These are phyloP conservation scores for Platorchestia sp. DNA, from an alignment of 1,140 invertebrate species.

Conservation along the genomic window DNA sequence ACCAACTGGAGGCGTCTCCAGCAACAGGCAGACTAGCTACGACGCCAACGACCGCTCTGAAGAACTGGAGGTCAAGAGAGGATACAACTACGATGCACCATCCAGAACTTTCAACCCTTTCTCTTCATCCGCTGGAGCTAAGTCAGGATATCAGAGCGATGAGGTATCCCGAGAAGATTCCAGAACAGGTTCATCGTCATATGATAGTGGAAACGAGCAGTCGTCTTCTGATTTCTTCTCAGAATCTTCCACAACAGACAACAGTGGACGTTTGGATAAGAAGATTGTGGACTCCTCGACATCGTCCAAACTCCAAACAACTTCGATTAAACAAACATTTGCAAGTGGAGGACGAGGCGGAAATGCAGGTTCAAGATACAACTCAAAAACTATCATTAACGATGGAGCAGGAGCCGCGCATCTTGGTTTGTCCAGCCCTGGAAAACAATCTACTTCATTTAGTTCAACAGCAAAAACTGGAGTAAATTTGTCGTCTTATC, in stretches of 20 bases:
- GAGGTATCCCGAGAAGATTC: neutral
- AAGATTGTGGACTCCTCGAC: neutral
- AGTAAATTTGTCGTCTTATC: neutral
- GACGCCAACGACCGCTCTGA: neutral
- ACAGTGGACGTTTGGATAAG: neutral
- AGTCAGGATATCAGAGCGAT: neutral
- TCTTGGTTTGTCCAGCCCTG: neutral
- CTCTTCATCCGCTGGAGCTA: neutral
- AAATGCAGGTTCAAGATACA: neutral
- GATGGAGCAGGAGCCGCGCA: neutral
- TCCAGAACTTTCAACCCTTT: neutral
- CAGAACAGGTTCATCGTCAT: neutral
- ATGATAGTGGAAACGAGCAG: neutral
- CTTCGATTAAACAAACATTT: neutral
- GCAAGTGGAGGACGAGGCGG: neutral
- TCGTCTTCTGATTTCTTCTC: neutral
- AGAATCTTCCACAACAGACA: neutral
- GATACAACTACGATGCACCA: slow-evolving; percentile 1
- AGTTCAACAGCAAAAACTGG: neutral
- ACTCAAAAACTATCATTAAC: neutral
- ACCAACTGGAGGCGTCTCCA: neutral
- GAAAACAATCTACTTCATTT: neutral
- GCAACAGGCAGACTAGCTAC: neutral
- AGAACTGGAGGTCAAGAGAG: neutral
- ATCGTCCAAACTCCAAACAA: neutral